Conservation (phyloP, 2,113 vertebrate genomes). For the Chlorodrepanis virens region DNA sequence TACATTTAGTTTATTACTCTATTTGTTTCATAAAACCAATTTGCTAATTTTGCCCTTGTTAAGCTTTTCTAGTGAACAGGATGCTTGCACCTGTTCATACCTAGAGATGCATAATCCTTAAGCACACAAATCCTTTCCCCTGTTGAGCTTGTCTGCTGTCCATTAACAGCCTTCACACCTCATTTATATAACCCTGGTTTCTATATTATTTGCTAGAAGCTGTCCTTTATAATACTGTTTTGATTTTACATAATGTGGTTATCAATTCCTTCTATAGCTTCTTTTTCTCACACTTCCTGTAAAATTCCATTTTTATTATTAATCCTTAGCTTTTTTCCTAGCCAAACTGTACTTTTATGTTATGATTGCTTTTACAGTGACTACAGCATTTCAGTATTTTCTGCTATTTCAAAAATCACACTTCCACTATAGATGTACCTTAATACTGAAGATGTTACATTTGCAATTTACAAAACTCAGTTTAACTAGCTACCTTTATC, state of each 20-base stretch:
- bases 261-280: neutral
- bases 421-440: neutral
- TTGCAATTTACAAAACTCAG: neutral
- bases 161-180: neutral
- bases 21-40: neutral
- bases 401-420: neutral
- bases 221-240: neutral
- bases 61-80: neutral
- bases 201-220: neutral
- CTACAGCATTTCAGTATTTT: neutral
- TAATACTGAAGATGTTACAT: neutral
- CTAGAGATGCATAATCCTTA: neutral
- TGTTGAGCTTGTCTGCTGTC: neutral
- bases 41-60: neutral
- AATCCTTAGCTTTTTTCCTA: neutral
- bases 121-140: neutral
- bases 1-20: neutral
- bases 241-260: neutral
- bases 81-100: neutral
- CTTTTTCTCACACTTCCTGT: neutral
- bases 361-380: neutral
- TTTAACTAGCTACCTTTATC: neutral
- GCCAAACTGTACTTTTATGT: neutral
- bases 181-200: neutral
- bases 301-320: neutral